A percentile compares a stretch with the other conserved stretches of the same genome.
phyloP scores from a whole-genome alignment of 2,113 vertebrate genomes.

The Periophthalmodon schlosseri region DNA sequence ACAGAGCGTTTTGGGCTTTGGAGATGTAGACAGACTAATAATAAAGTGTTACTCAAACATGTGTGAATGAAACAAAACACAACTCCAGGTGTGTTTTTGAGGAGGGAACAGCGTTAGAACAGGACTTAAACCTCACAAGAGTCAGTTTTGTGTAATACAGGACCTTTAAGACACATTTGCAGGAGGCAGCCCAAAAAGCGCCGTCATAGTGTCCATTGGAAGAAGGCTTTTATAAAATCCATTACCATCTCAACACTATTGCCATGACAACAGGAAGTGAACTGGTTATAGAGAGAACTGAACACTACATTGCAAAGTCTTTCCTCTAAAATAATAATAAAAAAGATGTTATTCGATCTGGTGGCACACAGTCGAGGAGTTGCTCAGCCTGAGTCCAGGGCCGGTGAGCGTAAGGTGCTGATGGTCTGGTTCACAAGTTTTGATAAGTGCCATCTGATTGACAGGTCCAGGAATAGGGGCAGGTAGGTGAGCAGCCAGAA shows the following conservation, averaged over 20 bases:
- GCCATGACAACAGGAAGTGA: not conserved
- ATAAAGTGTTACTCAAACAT: no score
- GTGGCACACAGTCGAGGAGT: not conserved
- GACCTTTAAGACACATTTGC: no score
- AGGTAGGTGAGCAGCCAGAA: constrained; percentile 22
- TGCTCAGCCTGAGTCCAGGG: not conserved
- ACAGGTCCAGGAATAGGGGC: constrained; percentile 32
- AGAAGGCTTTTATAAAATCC: not conserved
- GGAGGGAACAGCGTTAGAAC: no score
- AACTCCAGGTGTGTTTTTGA: no score
- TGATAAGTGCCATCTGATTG: constrained; percentile 30
- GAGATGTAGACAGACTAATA: no score
- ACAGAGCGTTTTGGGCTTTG: no score
- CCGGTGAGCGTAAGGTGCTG: not conserved
- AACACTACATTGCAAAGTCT: not conserved
- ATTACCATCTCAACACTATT: not conserved
- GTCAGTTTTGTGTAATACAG: no score
- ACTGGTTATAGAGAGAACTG: not conserved
- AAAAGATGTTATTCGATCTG: not conserved
- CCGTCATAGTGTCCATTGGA: no score
- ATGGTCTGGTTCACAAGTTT: constrained; percentile 10
- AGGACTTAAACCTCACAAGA: no score
- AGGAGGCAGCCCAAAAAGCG: no score
- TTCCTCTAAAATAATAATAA: not conserved
- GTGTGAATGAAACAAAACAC: no score